Base-by-base conservation (phyloP, 2,797 vertebrate species). In the Danio albolineatus region DNA sequence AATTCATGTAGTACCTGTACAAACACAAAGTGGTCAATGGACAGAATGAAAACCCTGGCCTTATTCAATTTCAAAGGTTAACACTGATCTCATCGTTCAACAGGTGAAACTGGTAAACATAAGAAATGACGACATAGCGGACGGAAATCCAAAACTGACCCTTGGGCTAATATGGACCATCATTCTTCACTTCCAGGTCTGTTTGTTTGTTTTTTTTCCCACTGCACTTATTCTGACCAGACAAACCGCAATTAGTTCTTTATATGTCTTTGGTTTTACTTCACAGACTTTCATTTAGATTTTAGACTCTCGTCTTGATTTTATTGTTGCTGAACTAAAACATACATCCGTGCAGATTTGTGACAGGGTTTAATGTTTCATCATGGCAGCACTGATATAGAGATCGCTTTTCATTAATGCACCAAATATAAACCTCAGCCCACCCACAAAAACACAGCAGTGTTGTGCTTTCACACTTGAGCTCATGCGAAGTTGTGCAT, bases 171-270 rank as follows among this genome's bases (percentile, higher is more conserved):
- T 99, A 89, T 99, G 97, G 97, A 99, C 97, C 84, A 97, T 99
- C 93, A 99, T 99, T 91, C 94, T 99, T 21, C 97, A 99, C 91
- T 99, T 99, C 95, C 97, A 98, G 97, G 97, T 98, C 82, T 66
- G 0, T 16, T 75, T n/a, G n/a, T n/a, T n/a, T n/a, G n/a, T n/a
- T n/a, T n/a, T n/a, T 48, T 14, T 59, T 36, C 1, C 5, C 14
- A n/a, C 46, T 44, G 36, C 36, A 14, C 1, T 62, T 46, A 44
- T 7, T 44, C 16, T 7, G 4, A 54, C 12, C 21, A 54, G 17
- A 28, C 28, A 28, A 28, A 28, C 28, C 28, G 28, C 28, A 28
- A 67, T 36, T 41, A 7, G 1, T n/a, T 36, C 8, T 80, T 21
- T 39, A 39, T 10, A 38, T n/a, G 44, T 13, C 64, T 28, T 54